Evolutionary conservation across 2,888 invertebrate genomes (phyloP).

Genomic region (Arenicola marina): DNA sequence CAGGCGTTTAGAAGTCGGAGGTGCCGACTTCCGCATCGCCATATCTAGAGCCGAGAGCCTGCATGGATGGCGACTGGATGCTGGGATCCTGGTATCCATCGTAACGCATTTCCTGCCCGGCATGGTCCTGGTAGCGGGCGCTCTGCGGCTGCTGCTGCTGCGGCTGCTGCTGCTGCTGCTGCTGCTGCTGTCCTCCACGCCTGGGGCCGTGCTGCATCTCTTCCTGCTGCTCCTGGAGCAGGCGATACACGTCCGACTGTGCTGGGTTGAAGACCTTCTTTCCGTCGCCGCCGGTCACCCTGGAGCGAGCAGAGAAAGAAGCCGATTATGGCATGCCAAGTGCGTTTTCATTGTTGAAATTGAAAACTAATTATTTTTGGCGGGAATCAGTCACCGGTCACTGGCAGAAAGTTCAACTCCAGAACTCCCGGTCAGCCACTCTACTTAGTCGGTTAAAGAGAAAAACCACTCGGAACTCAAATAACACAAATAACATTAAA

Average conservation of each 20-base stretch:
- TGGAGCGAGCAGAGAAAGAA: no score
- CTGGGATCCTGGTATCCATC: background rate
- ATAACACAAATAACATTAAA: no score
- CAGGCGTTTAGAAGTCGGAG: slow-evolving; percentile 4
- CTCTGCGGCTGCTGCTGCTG: background rate
- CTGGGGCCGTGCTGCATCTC: background rate
- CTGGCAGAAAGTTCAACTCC: no score
- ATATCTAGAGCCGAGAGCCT: background rate
- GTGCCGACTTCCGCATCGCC: background rate
- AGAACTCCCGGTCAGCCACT: no score
- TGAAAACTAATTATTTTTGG: no score
- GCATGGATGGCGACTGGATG: background rate
- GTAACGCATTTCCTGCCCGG: slow-evolving; percentile 2
- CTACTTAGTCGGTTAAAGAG: no score
- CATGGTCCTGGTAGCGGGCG: slow-evolving; percentile 4
- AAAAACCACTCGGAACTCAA: no score
- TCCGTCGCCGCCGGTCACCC: background rate
- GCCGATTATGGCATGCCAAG: no score
- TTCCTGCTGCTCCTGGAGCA: slow-evolving; percentile 3
- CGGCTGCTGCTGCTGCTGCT: background rate
- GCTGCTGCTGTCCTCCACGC: no score
- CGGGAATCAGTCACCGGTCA: no score
- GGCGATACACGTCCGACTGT: background rate
- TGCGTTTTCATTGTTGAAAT: no score
- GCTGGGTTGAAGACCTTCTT: slow-evolving; percentile 3